Percentiles rank a stretch among this genome's conserved stretches.
Evolutionary conservation across 1,140 invertebrate species (phyloP).

Genomic region (Heterodera schachtii): DNA sequence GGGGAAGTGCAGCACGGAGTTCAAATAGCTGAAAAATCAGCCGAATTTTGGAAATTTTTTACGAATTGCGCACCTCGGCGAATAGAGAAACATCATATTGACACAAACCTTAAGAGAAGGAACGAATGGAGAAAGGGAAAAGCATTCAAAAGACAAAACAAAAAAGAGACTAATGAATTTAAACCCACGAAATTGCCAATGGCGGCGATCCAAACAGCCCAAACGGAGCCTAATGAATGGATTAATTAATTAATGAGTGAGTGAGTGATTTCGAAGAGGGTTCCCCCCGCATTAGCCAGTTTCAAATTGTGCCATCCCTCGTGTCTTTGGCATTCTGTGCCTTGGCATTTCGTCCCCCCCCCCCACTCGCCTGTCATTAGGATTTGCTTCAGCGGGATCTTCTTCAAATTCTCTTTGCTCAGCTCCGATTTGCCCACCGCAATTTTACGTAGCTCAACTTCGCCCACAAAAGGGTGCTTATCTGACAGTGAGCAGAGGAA

Average conservation of each 20-base stretch:
- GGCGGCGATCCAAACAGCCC: constrained; percentile 63
- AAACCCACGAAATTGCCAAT: constrained; percentile 53
- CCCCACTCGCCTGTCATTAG: constrained; percentile 38
- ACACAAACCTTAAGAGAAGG: constrained; percentile 36
- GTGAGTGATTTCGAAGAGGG: no score
- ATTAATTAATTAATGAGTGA: no score
- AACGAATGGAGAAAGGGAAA: background rate
- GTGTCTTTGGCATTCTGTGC: no score
- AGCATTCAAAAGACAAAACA: background rate
- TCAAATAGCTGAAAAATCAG: constrained; percentile 43
- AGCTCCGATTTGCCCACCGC: constrained; percentile 56
- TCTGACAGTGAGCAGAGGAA: constrained; percentile 24
- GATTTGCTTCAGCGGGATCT: constrained; percentile 56
- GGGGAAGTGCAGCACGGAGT: constrained; percentile 55
- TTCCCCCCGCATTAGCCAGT: no score
- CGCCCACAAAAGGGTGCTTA: constrained; percentile 63
- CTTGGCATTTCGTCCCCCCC: no score
- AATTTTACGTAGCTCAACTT: constrained; percentile 57
- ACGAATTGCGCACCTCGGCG: constrained; percentile 32
- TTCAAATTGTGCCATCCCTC: no score
- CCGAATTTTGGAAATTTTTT: background rate
- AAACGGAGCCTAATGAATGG: constrained; percentile 42
- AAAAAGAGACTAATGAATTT: constrained; percentile 1
- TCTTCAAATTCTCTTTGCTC: constrained; percentile 50
- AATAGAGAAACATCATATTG: constrained; percentile 64